Base-by-base conservation (phyloP, 1,140 invertebrate species). In the Paramacrobiotus metropolitanus region DNA sequence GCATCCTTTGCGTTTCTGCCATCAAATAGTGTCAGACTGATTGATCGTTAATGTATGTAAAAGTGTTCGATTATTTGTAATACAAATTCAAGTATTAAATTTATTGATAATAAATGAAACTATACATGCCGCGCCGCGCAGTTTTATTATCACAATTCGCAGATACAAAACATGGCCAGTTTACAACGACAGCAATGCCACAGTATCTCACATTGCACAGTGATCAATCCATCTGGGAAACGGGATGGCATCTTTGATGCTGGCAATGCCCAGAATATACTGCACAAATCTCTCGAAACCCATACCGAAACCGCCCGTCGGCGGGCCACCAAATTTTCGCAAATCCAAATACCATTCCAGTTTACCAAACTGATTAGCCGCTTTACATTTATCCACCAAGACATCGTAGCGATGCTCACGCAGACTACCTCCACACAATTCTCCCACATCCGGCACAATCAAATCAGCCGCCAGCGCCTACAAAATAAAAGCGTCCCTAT, bases 261-360 rank as follows among this genome's bases (percentile, higher is more conserved):
- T 95, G 29, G 74, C 69, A 44, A 89, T 79, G 44, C 81, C 80
- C 55, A 89, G 79, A 2, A 94, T 59, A 45, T 82, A 78, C 74
- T 92, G 87, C 59, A 97, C 70, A 66, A 85, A 82, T 70, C 93
- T 79, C 71, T 98, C 94, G 69, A 97, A 85, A 9, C 93, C 94
- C 68, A 97, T 77, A 59, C 93, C 93, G 77, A 89, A 97, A 0
- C 93, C 93, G 21, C 83, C 89, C 34, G 88, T 90, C 0, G 87
- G 81, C 59, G 86, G 80, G 65, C 83, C 82, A 2, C 92, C 93
- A 76, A 80, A 90, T 75, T 83, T 83, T 65, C 94, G 74, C 45
- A 97, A 69, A 61, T 96, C 86, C 60, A 92, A 77, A 74, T 97
- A 98, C 78, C 78, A 72, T 31, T 31, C 68, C 29, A 61, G 9